Base-by-base conservation (phyloP, 2,113 vertebrate genomes). In the Stegostoma tigrinum region DNA sequence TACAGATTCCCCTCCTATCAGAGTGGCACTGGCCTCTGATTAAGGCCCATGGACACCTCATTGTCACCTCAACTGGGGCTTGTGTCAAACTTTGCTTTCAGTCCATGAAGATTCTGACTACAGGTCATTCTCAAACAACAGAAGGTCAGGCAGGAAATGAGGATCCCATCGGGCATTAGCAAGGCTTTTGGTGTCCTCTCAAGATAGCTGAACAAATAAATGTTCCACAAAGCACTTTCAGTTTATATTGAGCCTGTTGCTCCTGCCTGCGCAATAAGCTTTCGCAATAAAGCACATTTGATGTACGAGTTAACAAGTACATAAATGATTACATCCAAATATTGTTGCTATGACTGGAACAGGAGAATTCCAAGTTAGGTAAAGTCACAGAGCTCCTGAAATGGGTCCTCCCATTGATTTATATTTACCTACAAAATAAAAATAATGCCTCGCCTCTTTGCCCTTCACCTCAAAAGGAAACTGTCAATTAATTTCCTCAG, bases 111-210 rank as follows among this genome's bases (percentile, higher is more conserved):
- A 97, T 97, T 97, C 83, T 97, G 96, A 97, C 97, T 95, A 97
- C 97, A 94, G 98, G 98, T 98, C 98, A 98, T 96, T 93, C 96
- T 6, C 66, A 30, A 97, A 98, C 98, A 98, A 98, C 94, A 97
- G 97, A 94, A 96, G 98, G 98, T 97, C 97, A 97, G 66, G 17
- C 98, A 96, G 97, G 97, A 98, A 98, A 98, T 98, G 98, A 98
- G 98, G 98, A 97, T 98, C 98, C 98, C 98, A 97, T 98, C 98
- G 98, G 98, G 98, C 96, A 96, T 98, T 97, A 97, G 97, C 98
- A 97, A 98, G 97, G 97, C 97, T 97, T 98, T 98, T 97, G 97
- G 97, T 97, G 97, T 98, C 97, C 97, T 97, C 97, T 96, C 97
- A 96, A 95, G 97, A 97, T 96, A 96, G 98, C 97, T 97, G 97